Percentiles rank a stretch among this genome's conserved stretches.
phyloP scores from a whole-genome alignment of 2,797 vertebrate genomes.

The Lutjanus campechanus region DNA sequence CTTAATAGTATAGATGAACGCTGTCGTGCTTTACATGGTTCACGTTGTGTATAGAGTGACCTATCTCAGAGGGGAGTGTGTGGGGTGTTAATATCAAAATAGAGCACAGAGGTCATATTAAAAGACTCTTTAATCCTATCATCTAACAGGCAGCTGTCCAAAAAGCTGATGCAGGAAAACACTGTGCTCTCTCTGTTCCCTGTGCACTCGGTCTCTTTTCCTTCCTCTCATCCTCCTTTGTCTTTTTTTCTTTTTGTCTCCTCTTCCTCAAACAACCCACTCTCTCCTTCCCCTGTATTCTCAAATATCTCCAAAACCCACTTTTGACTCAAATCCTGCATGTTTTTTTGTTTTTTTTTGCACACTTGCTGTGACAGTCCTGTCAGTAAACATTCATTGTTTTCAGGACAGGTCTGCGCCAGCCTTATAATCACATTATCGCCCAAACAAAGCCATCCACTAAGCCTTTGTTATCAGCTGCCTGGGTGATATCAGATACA shows the following conservation, averaged over 20 bases:
- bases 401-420: constrained; percentile 45
- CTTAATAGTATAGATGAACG: constrained; percentile 25
- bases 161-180: constrained; percentile 73
- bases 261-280: constrained; percentile 54
- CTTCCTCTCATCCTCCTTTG: constrained; percentile 21
- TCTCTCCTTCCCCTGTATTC: constrained; percentile 49
- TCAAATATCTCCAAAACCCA: constrained; percentile 54
- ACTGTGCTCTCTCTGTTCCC: constrained; percentile 14
- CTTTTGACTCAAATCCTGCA: constrained; percentile 44
- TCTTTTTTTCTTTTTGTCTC: constrained; percentile 41
- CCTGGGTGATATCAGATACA: constrained; percentile 60
- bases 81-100: constrained; percentile 70
- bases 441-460: constrained; percentile 56
- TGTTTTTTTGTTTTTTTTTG: constrained; percentile 14
- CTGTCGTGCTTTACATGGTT: constrained; percentile 46
- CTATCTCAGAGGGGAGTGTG: constrained; percentile 51
- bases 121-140: constrained; percentile 80
- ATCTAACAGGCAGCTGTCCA: constrained; percentile 76
- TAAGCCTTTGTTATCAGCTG: constrained; percentile 61
- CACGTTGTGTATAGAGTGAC: constrained; percentile 55
- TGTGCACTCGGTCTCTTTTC: constrained; percentile 18
- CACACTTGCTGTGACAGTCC: constrained; percentile 45
- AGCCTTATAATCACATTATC: constrained; percentile 70
- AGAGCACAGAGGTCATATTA: constrained; percentile 69
- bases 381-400: constrained; percentile 63